These are phyloP conservation scores for Agrochola circellaris DNA, from an alignment of 2,888 invertebrate species.

Conservation along the genomic window DNA sequence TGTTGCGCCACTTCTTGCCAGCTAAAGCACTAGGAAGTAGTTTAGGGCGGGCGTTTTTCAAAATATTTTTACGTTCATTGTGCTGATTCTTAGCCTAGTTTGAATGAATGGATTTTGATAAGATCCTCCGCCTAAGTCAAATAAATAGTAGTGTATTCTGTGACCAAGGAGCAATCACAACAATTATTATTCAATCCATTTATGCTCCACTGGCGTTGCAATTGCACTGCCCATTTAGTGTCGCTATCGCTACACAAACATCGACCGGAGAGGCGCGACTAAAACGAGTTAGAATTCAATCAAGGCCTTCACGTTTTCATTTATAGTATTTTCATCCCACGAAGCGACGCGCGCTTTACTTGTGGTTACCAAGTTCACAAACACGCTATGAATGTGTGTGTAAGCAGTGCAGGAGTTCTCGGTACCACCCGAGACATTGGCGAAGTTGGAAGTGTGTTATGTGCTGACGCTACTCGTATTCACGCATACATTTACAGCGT, in stretches of 20 bases:
- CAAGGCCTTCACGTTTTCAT: background rate
- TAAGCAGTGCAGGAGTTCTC: no score
- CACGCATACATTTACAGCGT: no score
- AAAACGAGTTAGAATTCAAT: slow-evolving; percentile 10
- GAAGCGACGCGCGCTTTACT: no score
- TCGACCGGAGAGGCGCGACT: background rate
- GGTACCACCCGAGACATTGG: no score
- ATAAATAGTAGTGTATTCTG: background rate
- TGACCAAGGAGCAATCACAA: background rate
- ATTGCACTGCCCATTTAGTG: slow-evolving; percentile 3
- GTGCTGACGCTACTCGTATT: no score
- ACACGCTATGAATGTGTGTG: no score
- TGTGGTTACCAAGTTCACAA: no score
- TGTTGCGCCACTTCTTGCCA: background rate
- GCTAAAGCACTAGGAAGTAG: background rate
- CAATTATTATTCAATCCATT: background rate
- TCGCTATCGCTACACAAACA: slow-evolving; percentile 19
- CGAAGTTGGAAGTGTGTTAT: no score
- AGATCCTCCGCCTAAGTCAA: background rate
- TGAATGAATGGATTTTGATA: background rate
- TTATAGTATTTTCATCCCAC: no score
- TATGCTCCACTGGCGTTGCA: background rate
- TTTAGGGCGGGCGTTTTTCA: background rate
- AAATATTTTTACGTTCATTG: no score
- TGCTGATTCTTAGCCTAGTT: background rate